phyloP scores from a whole-genome alignment of 2,888 invertebrate species.

The Sthenelais limicola region DNA sequence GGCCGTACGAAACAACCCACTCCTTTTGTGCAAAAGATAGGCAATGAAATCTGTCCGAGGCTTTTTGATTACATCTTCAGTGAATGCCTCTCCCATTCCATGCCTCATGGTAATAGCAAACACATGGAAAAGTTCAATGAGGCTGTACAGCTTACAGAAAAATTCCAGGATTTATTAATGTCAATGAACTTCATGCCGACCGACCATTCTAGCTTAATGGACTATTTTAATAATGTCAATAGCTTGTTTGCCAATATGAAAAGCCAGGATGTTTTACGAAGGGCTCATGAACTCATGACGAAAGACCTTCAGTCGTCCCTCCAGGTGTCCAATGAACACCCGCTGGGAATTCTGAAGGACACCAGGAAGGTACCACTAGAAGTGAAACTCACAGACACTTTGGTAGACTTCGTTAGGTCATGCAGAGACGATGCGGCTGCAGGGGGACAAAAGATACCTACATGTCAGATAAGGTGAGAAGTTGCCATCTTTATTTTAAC shows the following conservation, averaged over 20 bases:
- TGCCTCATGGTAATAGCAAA: slow-evolving; percentile 43
- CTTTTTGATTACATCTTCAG: slow-evolving; percentile 51
- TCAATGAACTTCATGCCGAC: slow-evolving; percentile 44
- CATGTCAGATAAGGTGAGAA: slow-evolving; percentile 50
- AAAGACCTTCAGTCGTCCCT: slow-evolving; percentile 44
- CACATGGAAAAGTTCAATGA: slow-evolving; percentile 48
- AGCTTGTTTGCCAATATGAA: slow-evolving; percentile 51
- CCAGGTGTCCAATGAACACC: slow-evolving; percentile 45
- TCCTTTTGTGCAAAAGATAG: slow-evolving; percentile 37
- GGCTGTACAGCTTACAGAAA: slow-evolving; percentile 45
- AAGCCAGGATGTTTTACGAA: slow-evolving; percentile 48
- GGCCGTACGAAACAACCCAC: background rate
- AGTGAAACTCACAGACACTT: slow-evolving; percentile 17
- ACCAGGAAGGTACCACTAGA: background rate
- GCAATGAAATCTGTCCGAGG: slow-evolving; percentile 38
- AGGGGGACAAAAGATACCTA: slow-evolving; percentile 45
- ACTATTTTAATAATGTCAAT: slow-evolving; percentile 53
- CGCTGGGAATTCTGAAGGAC: slow-evolving; percentile 41
- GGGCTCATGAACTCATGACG: slow-evolving; percentile 49
- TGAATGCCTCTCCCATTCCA: slow-evolving; percentile 48
- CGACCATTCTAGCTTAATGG: slow-evolving; percentile 46
- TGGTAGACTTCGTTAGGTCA: slow-evolving; percentile 40
- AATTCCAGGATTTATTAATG: slow-evolving; percentile 48
- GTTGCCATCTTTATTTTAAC: no score
- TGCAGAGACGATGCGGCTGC: slow-evolving; percentile 47